These are phyloP conservation scores for Drosophila sp. DNA, from an alignment of 1,140 invertebrate genomes.

Conservation along the genomic window DNA sequence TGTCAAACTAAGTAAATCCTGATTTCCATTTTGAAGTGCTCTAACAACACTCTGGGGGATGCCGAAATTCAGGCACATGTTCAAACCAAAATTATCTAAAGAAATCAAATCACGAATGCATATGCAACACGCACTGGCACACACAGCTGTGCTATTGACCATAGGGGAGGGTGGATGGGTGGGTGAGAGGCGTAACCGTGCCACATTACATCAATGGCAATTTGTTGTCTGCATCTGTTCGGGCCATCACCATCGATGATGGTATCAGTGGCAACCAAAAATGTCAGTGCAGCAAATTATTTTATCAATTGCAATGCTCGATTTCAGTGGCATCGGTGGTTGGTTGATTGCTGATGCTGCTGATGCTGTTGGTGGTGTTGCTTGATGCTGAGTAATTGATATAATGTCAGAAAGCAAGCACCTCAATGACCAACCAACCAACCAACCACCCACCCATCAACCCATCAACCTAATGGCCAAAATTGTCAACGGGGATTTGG, in stretches of 20 bases:
- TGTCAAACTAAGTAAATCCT: not conserved
- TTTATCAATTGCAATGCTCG: slow-evolving; percentile 78
- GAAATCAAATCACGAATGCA: slow-evolving; percentile 67
- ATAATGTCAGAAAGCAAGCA: slow-evolving; percentile 58
- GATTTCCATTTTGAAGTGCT: not conserved
- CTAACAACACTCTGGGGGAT: slow-evolving; percentile 16
- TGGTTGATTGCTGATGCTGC: not conserved
- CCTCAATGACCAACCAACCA: slow-evolving; percentile 27
- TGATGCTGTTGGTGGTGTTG: slow-evolving; percentile 12
- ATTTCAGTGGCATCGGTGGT: slow-evolving; percentile 50
- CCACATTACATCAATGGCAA: slow-evolving; percentile 32
- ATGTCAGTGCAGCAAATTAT: slow-evolving; percentile 73
- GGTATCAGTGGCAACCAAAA: slow-evolving; percentile 60
- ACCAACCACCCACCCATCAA: not conserved
- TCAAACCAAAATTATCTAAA: slow-evolving; percentile 59
- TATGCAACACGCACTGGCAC: slow-evolving; percentile 32
- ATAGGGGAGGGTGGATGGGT: slow-evolving; percentile 7
- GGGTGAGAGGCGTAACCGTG: slow-evolving; percentile 43
- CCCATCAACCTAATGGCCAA: slow-evolving; percentile 66
- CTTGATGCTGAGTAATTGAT: slow-evolving; percentile 73
- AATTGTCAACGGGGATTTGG: slow-evolving; percentile 65
- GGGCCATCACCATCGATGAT: slow-evolving; percentile 30
- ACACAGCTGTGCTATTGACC: slow-evolving; percentile 17
- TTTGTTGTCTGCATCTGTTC: slow-evolving; percentile 54
- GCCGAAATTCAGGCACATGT: slow-evolving; percentile 60